Conservation (phyloP, 2,888 invertebrate genomes). For the Lamproptera curius region DNA sequence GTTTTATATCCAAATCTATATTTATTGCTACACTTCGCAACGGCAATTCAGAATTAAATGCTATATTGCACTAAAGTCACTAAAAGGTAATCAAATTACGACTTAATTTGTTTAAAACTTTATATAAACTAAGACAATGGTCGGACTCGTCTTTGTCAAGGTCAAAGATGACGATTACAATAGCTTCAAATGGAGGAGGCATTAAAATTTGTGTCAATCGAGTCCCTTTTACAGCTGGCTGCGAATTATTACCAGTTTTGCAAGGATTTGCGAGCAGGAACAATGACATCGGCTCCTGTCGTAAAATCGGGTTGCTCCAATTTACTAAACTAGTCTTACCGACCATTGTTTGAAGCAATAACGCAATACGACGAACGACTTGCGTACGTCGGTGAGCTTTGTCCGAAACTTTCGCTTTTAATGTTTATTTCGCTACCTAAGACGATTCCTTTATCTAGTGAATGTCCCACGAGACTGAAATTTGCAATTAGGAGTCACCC, state of each 20-base stretch:
- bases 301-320: slow-evolving; percentile 60
- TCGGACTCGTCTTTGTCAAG: slow-evolving; percentile 7
- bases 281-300: slow-evolving; percentile 34
- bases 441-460: too few relatives aligned
- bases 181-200: slow-evolving; percentile 1
- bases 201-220: slow-evolving; percentile 43
- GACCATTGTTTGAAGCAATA: slow-evolving; percentile 55
- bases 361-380: slow-evolving; percentile 59
- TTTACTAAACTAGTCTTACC: slow-evolving; percentile 54
- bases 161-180: slow-evolving; percentile 4
- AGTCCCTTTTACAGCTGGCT: slow-evolving; percentile 40
- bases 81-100: too few relatives aligned
- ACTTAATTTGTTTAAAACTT: neutral
- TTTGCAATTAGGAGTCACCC: too few relatives aligned
- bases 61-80: too few relatives aligned
- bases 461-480: too few relatives aligned
- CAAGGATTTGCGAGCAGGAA: slow-evolving; percentile 52
- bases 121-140: neutral
- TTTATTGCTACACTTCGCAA: too few relatives aligned
- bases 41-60: too few relatives aligned
- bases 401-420: slow-evolving; percentile 59
- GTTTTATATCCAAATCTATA: too few relatives aligned
- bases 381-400: slow-evolving; percentile 62
- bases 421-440: slow-evolving; percentile 38
- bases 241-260: slow-evolving; percentile 49